Percentiles rank a stretch among this genome's conserved stretches.
Evolutionary conservation across 1,140 invertebrate genomes (phyloP).

Genomic region (Microplitis mediator): DNA sequence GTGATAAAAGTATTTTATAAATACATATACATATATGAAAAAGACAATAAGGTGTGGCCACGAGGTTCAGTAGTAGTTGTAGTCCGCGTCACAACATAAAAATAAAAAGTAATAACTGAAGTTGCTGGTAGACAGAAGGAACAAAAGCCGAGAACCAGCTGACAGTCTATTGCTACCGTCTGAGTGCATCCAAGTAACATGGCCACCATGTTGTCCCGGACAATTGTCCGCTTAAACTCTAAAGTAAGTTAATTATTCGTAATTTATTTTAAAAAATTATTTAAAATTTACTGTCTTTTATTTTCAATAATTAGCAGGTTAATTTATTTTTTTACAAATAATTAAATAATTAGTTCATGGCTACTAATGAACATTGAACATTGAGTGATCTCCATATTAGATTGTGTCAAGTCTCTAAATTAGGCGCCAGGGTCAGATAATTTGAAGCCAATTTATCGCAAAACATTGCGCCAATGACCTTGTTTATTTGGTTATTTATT

Average conservation of each 20-base stretch:
- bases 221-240: slow-evolving; percentile 66
- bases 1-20: no score
- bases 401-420: slow-evolving; percentile 59
- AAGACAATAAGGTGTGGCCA: no score
- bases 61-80: no score
- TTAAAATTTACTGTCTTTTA: background rate
- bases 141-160: slow-evolving; percentile 3
- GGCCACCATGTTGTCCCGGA: slow-evolving; percentile 73
- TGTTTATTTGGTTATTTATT: slow-evolving; percentile 1
- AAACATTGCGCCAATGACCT: slow-evolving; percentile 21
- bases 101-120: background rate
- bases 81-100: background rate
- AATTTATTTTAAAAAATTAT: background rate
- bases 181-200: slow-evolving; percentile 60
- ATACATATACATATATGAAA: no score
- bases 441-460: slow-evolving; percentile 44
- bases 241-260: slow-evolving; percentile 64
- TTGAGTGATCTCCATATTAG: slow-evolving; percentile 49
- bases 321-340: background rate
- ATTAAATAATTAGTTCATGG: slow-evolving; percentile 14
- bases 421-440: slow-evolving; percentile 55
- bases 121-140: background rate
- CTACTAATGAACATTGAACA: slow-evolving; percentile 11
- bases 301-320: background rate
- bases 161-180: slow-evolving; percentile 43